Base-by-base conservation (phyloP, 2,113 vertebrate species). In the Onychorhynchus coronatus region DNA sequence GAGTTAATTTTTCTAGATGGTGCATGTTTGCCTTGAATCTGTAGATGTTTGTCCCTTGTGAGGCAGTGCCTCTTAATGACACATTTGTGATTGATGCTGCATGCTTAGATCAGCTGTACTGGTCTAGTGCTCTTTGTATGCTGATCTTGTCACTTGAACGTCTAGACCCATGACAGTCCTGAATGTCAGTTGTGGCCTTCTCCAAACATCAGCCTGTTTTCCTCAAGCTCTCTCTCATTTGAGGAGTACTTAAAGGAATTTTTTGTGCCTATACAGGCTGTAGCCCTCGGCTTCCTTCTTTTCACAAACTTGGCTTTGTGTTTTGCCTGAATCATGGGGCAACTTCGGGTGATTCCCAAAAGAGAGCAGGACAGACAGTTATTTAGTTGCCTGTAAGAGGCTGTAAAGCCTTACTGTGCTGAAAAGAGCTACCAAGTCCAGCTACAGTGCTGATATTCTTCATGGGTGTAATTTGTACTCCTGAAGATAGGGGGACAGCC, bases 1-100 rank as follows among this genome's bases (percentile, higher is more conserved):
- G 99, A 98, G 96, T 98, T 97, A 96, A 98, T 98, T 98, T 98
- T 99, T 99, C 97, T 98, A 98, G 98, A 98, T 98, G 98, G 98
- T 99, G 99, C 99, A 99, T 99, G 99, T 98, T 98, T 92, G 79
- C 89, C 21, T 96, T 96, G 84, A 97, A 93, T 97, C 76, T 95
- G 97, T 98, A 97, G 96, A 70, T 87, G 70, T 91, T 95, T 96
- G 80, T 84, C 33, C 73, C 49, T 85, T 82, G 71, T 77, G 96
- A 95, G 86, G 91, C 88, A 93, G 91, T 80, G 88, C 95, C 63
- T 50, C 93, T 88, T 95, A 95, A 85, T 93, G 91, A 91, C 96
- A 82, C 62, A 37, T 56, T 71, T 95, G 76, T 97, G 97, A 96
- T 97, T 97, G 83, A 94, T 95, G 79, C 50, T 68, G 56, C 71